Evolutionary conservation across 2,797 vertebrate genomes (phyloP).

Genomic region (Tamandua tetradactyla): DNA sequence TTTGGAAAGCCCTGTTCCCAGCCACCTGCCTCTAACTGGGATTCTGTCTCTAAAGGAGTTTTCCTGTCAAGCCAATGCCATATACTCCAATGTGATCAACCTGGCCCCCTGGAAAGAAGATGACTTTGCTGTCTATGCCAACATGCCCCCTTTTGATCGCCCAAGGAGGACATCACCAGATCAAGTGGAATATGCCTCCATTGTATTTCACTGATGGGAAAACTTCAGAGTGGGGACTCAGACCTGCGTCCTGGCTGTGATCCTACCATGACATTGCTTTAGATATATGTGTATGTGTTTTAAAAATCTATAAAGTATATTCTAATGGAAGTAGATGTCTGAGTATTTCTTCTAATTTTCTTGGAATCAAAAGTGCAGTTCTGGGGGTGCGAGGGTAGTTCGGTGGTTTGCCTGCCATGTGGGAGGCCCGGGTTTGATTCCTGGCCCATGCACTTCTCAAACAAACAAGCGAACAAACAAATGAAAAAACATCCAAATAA

Average conservation of each 20-base stretch:
- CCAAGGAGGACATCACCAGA: background rate
- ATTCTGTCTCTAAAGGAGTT: slow-evolving; percentile 44
- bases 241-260: background rate
- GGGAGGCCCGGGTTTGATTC: too few relatives aligned
- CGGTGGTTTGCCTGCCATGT: too few relatives aligned
- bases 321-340: background rate
- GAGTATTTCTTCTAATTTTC: background rate
- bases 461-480: too few relatives aligned
- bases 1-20: background rate
- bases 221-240: background rate
- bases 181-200: slow-evolving; percentile 48
- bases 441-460: too few relatives aligned
- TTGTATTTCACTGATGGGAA: slow-evolving; percentile 44
- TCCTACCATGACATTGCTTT: background rate
- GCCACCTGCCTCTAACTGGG: background rate
- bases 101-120: slow-evolving; percentile 33
- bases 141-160: background rate
- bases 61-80: background rate
- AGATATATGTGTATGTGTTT: background rate
- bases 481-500: too few relatives aligned
- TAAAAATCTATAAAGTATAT: background rate
- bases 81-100: slow-evolving; percentile 58
- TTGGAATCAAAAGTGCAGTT: background rate
- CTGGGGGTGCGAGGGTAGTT: too few relatives aligned
- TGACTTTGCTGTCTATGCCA: slow-evolving; percentile 48